Conservation (phyloP, 2,113 vertebrate species). For the Alaudala cheleensis region DNA sequence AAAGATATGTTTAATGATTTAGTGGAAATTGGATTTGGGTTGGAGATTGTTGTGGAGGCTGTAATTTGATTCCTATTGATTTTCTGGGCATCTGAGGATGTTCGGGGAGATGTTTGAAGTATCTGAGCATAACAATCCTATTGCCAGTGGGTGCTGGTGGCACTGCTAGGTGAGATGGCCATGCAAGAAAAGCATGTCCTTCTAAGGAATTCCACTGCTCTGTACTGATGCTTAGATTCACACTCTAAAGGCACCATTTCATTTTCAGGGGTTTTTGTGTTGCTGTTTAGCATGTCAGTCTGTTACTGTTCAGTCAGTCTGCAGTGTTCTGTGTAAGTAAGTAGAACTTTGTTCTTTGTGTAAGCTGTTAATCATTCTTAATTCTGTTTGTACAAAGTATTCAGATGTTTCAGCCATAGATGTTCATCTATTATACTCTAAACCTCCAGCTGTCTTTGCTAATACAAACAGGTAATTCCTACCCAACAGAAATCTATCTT, state of each 20-base stretch:
- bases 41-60: not conserved
- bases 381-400: not conserved
- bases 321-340: not conserved
- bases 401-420: not conserved
- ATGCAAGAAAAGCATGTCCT: rapidly evolving
- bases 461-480: not conserved
- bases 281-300: not conserved
- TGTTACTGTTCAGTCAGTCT: not conserved
- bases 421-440: not conserved
- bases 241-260: not conserved
- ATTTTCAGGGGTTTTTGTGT: not conserved
- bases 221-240: not conserved
- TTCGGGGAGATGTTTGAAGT: not conserved
- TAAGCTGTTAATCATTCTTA: not conserved
- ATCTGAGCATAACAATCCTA: not conserved
- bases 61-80: not conserved
- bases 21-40: not conserved
- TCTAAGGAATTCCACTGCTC: not conserved
- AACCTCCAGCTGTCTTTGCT: not conserved
- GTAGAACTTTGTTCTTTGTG: not conserved
- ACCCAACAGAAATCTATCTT: not conserved
- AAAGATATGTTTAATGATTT: not conserved
- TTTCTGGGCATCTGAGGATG: not conserved
- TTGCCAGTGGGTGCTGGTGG: not conserved
- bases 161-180: not conserved